Evolutionary conservation across 2,888 invertebrate species (phyloP).

Genomic region (Habrosyne pyritoides): DNA sequence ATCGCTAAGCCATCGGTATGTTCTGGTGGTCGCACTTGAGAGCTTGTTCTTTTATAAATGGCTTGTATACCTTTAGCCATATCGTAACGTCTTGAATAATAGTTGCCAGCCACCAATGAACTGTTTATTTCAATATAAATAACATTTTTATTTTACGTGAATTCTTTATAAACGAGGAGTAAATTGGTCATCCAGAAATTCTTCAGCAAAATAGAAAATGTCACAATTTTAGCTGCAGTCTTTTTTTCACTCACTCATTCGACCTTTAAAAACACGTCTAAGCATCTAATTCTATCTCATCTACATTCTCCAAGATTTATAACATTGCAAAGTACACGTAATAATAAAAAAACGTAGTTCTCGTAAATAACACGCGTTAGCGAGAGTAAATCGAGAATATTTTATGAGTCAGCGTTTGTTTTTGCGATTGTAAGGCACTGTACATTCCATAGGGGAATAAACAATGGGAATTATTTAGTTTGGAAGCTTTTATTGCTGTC

Average conservation of each 20-base stretch:
- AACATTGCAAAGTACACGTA: not conserved
- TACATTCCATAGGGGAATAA: constrained; percentile 5
- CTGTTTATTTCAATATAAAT: too few species aligned
- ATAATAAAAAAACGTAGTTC: not conserved
- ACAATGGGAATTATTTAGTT: constrained; percentile 2
- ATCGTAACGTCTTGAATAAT: too few species aligned
- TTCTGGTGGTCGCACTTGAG: too few species aligned
- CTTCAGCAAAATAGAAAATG: too few species aligned
- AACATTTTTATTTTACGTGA: too few species aligned
- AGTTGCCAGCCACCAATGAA: too few species aligned
- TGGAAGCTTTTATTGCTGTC: not conserved
- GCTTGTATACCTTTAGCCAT: too few species aligned
- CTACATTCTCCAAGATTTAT: not conserved
- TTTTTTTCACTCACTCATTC: not conserved
- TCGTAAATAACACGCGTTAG: not conserved
- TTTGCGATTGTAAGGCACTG: not conserved
- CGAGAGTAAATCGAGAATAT: constrained; percentile 5
- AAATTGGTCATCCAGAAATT: too few species aligned
- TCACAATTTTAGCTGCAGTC: too few species aligned
- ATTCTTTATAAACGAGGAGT: too few species aligned
- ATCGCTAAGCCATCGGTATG: too few species aligned
- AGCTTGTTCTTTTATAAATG: too few species aligned
- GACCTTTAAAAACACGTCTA: not conserved
- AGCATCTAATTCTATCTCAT: not conserved
- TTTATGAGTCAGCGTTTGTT: constrained; percentile 4